Conservation (phyloP, 1,140 invertebrate species). For the Drosophila fuyamai region DNA sequence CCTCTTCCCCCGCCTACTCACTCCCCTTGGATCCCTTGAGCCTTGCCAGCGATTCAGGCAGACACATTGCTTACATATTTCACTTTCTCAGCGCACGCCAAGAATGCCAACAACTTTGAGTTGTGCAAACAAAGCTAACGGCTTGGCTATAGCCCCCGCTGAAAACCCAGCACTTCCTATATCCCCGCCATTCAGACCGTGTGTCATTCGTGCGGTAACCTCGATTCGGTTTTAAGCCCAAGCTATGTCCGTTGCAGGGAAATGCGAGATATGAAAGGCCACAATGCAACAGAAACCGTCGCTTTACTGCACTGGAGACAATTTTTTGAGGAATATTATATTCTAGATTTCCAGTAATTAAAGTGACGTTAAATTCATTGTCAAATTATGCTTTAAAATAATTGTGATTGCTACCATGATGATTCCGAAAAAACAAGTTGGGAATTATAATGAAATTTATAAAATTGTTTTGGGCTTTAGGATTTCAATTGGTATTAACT, state of each 20-base stretch:
- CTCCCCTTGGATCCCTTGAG: not conserved
- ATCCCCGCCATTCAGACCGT: slow-evolving; percentile 9
- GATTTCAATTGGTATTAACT: too few relatives aligned
- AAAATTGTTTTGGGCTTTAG: too few relatives aligned
- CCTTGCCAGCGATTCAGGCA: slow-evolving; percentile 29
- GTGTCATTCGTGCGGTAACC: slow-evolving; percentile 47
- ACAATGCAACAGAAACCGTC: slow-evolving; percentile 32
- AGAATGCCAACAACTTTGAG: slow-evolving; percentile 57
- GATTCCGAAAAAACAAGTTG: not conserved
- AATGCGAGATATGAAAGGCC: slow-evolving; percentile 12
- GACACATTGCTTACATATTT: slow-evolving; percentile 63
- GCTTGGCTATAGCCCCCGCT: slow-evolving; percentile 8
- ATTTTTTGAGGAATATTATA: too few relatives aligned
- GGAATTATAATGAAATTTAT: not conserved
- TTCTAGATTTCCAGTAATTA: too few relatives aligned
- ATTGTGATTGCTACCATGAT: not conserved
- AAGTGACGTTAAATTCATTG: too few relatives aligned
- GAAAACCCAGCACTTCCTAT: slow-evolving; percentile 8
- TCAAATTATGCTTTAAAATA: too few relatives aligned
- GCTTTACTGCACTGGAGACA: not conserved
- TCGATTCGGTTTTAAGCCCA: slow-evolving; percentile 37
- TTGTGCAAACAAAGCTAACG: slow-evolving; percentile 45
- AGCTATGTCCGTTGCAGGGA: slow-evolving; percentile 31
- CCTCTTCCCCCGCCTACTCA: not conserved
- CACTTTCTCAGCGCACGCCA: slow-evolving; percentile 47